Evolutionary conservation across 1,140 invertebrate species (phyloP).

Genomic region (Medauroidea extradentata): DNA sequence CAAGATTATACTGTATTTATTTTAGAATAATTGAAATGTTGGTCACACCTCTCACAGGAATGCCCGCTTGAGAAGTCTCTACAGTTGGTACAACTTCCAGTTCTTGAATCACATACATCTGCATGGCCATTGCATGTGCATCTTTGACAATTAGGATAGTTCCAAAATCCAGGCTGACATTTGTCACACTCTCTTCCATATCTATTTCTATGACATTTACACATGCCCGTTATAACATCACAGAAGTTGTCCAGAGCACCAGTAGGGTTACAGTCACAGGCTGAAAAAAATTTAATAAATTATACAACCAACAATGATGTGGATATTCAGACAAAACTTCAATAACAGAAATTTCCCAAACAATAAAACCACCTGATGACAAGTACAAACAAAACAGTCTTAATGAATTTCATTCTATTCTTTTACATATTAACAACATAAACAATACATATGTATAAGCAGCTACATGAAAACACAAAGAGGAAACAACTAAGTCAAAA

Average conservation of each 20-base stretch:
- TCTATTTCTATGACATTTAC: slow-evolving; percentile 89
- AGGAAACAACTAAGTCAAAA: too few relatives aligned
- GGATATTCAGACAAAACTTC: too few relatives aligned
- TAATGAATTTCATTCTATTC: too few relatives aligned
- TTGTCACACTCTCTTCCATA: slow-evolving; percentile 91
- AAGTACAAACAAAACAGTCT: too few relatives aligned
- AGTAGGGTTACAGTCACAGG: slow-evolving; percentile 94
- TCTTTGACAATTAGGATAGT: slow-evolving; percentile 89
- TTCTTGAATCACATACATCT: slow-evolving; percentile 84
- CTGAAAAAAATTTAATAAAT: too few relatives aligned
- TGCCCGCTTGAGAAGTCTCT: slow-evolving; percentile 81
- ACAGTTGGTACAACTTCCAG: slow-evolving; percentile 89
- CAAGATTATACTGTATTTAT: too few relatives aligned
- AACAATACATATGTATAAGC: too few relatives aligned
- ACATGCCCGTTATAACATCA: slow-evolving; percentile 87
- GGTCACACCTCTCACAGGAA: slow-evolving; percentile 70
- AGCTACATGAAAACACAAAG: too few relatives aligned
- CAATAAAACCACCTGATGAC: too few relatives aligned
- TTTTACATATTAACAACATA: too few relatives aligned
- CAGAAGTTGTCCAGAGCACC: slow-evolving; percentile 95
- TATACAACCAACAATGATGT: too few relatives aligned
- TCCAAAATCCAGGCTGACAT: slow-evolving; percentile 93
- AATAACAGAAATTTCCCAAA: too few relatives aligned
- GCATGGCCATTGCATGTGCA: slow-evolving; percentile 98
- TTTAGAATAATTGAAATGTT: neutral